Conservation (phyloP, 2,113 vertebrate species). For the Cinclus mexicanus region DNA sequence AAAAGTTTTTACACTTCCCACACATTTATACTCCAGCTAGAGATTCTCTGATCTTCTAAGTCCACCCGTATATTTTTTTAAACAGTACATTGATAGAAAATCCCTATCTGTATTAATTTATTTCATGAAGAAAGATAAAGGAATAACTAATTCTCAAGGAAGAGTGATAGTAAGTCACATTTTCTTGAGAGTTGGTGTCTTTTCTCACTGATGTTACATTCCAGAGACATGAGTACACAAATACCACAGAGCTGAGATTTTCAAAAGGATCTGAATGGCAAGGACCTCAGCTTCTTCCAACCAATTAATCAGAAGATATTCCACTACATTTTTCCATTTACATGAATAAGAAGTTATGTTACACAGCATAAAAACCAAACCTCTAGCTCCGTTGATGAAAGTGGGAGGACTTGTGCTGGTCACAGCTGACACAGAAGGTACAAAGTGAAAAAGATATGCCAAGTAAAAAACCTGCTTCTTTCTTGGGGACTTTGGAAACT, state of each 20-base stretch:
- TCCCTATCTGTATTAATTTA: background rate
- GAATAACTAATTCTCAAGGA: slow-evolving; percentile 17
- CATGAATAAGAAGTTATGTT: background rate
- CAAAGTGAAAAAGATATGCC: background rate
- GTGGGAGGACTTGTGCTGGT: background rate
- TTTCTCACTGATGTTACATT: background rate
- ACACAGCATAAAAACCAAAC: background rate
- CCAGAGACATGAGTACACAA: slow-evolving; percentile 43
- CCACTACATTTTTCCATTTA: background rate
- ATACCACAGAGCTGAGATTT: slow-evolving; percentile 42
- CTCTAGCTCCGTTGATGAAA: background rate
- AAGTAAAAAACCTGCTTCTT: background rate
- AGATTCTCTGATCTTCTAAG: background rate
- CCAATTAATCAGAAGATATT: slow-evolving; percentile 55
- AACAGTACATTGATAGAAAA: background rate
- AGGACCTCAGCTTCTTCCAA: slow-evolving; percentile 27
- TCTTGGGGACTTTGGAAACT: slow-evolving; percentile 13
- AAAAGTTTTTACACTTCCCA: background rate
- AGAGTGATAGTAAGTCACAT: slow-evolving; percentile 34
- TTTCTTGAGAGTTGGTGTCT: slow-evolving; percentile 34
- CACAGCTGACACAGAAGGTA: background rate
- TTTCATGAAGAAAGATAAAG: background rate
- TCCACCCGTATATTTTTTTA: background rate
- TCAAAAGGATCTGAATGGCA: slow-evolving; percentile 47
- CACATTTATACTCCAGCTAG: background rate